Evolutionary conservation across 1,140 invertebrate genomes (phyloP).

Genomic region (Octopus sinensis): DNA sequence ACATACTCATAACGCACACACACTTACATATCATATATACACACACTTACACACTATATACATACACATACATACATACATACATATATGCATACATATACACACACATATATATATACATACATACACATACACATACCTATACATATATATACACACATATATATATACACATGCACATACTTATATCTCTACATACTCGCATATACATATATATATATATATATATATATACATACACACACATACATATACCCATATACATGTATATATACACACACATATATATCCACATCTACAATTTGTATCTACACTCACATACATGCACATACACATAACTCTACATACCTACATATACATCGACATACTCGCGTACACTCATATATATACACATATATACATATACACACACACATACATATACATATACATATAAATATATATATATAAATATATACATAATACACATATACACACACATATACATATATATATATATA

Average conservation of each 20-base stretch:
- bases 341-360: background rate
- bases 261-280: no score
- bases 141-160: no score
- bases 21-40: no score
- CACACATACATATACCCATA: background rate
- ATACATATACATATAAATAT: background rate
- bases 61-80: no score
- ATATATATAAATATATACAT: background rate
- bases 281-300: no score
- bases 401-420: background rate
- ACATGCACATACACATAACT: background rate
- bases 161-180: background rate
- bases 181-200: no score
- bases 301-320: no score
- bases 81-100: no score
- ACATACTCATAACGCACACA: no score
- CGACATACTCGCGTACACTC: background rate
- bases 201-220: background rate
- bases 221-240: slow-evolving; percentile 2
- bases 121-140: no score
- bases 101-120: no score
- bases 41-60: no score
- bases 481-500: background rate
- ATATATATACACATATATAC: background rate
- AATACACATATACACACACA: background rate